A percentile compares a stretch with the other conserved stretches of the same genome.
Evolutionary conservation across 64 coral and sea anemone species (phyloP).

Genomic region (Pocillopora damicornis): DNA sequence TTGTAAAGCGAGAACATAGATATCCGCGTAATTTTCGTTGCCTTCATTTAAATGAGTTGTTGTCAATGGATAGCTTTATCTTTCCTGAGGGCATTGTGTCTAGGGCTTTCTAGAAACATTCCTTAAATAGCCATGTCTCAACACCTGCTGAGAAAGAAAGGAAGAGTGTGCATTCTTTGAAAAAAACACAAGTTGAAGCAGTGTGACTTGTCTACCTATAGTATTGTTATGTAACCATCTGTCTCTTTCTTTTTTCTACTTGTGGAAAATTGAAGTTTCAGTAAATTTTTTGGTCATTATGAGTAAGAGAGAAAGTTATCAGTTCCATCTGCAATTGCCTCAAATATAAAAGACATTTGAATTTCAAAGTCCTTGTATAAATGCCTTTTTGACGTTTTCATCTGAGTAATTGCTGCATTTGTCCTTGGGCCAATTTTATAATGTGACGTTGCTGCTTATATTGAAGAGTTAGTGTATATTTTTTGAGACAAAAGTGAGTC

Average conservation of each 20-base stretch:
- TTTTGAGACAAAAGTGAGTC: neutral
- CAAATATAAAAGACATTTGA: neutral
- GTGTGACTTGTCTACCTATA: neutral
- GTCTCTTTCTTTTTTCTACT: neutral
- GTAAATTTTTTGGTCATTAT: neutral
- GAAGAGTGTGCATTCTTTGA: neutral
- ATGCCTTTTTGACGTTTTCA: neutral
- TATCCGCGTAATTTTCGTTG: neutral
- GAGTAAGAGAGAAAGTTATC: neutral
- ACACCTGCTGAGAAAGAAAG: neutral
- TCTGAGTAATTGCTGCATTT: neutral
- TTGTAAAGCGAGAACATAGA: neutral
- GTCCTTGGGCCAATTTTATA: neutral
- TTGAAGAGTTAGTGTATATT: too few relatives aligned
- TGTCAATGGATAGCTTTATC: conserved; percentile 3
- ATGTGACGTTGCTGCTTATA: neutral
- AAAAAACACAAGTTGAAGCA: neutral
- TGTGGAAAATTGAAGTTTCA: neutral
- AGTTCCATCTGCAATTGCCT: neutral
- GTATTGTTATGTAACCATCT: neutral
- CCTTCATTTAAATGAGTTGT: neutral
- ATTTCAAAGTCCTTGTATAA: neutral
- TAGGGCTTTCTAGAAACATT: conserved; percentile 9
- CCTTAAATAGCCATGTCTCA: neutral
- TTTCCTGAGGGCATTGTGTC: neutral